Percentiles rank a stretch among this genome's conserved stretches.
Evolutionary conservation across 2,797 vertebrate genomes (phyloP).

Genomic region (Mycteria americana): DNA sequence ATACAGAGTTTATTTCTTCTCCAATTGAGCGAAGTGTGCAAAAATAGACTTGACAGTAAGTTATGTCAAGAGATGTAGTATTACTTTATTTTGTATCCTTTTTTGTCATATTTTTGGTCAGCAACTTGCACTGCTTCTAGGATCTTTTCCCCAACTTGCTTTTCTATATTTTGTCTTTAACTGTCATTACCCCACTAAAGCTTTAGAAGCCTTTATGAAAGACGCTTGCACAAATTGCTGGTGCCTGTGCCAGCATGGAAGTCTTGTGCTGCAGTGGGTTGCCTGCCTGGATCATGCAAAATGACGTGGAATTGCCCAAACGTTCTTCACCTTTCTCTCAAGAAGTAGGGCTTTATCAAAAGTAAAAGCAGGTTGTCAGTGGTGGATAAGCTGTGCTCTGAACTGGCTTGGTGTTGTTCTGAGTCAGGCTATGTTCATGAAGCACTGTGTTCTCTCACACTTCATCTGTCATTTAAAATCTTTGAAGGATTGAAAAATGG

Average conservation of each 20-base stretch:
- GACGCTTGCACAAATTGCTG: not conserved
- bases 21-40: not conserved
- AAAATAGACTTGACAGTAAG: not conserved
- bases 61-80: not conserved
- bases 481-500: not conserved
- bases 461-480: not conserved
- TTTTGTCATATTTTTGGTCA: not conserved
- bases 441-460: not conserved
- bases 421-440: not conserved
- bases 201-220: not conserved
- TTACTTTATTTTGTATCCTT: not conserved
- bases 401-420: not conserved
- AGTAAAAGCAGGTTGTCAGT: not conserved
- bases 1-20: not conserved
- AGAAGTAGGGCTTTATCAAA: not conserved
- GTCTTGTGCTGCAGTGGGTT: not conserved
- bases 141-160: not conserved
- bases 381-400: not conserved
- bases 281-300: not conserved
- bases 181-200: not conserved
- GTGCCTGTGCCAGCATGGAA: not conserved
- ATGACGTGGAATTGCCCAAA: not conserved
- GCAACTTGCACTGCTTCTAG: not conserved
- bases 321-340: not conserved
- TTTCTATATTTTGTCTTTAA: not conserved